phyloP scores from a whole-genome alignment of 2,113 vertebrate species.

The Phaethon lepturus region DNA sequence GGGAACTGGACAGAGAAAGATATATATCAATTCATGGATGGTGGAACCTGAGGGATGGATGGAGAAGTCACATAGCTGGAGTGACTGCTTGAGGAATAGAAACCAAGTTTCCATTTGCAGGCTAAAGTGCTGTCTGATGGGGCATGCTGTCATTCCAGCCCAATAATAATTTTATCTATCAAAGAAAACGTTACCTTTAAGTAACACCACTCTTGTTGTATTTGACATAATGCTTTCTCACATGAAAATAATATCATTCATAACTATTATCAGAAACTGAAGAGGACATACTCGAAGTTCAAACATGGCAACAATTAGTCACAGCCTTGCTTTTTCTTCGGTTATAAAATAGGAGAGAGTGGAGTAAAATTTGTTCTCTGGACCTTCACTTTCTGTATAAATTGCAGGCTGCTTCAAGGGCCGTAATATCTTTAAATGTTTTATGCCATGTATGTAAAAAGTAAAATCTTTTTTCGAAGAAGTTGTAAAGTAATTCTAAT shows the following conservation, averaged over 20 bases:
- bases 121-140: background rate
- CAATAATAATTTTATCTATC: background rate
- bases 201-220: background rate
- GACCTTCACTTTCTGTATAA: background rate
- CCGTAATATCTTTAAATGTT: background rate
- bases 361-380: background rate
- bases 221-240: background rate
- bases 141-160: background rate
- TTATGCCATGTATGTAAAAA: background rate
- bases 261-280: background rate
- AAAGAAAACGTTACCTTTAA: background rate
- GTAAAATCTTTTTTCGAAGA: background rate
- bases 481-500: background rate
- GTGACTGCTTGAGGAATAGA: background rate
- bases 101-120: background rate
- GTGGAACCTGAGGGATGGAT: background rate
- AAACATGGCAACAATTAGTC: background rate
- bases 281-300: background rate
- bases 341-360: background rate
- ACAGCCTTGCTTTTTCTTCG: background rate
- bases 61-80: background rate
- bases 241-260: background rate
- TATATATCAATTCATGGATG: background rate
- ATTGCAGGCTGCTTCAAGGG: background rate
- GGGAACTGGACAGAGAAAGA: background rate